These are phyloP conservation scores for Irena cyanogastra DNA, from an alignment of 2,113 vertebrate genomes.

Conservation along the genomic window DNA sequence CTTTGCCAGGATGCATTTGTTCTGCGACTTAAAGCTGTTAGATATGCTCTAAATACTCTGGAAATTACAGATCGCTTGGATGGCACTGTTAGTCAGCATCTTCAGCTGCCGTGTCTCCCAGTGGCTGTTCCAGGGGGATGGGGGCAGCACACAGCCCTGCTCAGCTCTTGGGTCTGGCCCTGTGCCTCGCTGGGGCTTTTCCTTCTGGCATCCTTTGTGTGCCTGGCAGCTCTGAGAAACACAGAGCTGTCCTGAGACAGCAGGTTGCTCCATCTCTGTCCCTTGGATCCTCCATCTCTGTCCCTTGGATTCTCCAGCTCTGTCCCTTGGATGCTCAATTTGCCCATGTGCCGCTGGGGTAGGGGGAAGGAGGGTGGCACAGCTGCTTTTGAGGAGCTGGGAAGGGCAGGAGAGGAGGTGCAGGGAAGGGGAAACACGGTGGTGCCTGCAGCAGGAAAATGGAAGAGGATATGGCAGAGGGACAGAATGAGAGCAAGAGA, in stretches of 20 bases:
- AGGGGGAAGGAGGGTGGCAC: background rate
- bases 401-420: background rate
- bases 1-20: slow-evolving; percentile 30
- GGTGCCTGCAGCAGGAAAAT: background rate
- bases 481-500: background rate
- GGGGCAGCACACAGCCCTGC: background rate
- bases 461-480: accelerated
- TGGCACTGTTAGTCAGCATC: background rate
- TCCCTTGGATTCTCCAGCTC: background rate
- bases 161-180: background rate
- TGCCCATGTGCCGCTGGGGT: accelerated
- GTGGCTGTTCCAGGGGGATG: background rate
- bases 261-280: accelerated
- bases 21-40: slow-evolving; percentile 20
- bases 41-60: background rate
- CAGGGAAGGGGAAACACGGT: background rate
- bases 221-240: background rate
- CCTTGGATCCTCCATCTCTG: background rate
- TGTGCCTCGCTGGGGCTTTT: background rate
- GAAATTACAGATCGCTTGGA: background rate
- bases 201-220: background rate
- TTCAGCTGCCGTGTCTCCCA: background rate
- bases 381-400: accelerated
- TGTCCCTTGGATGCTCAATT: background rate
- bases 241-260: accelerated